Base-by-base conservation (phyloP, 2,113 vertebrate species). In the Centropus unirufus region DNA sequence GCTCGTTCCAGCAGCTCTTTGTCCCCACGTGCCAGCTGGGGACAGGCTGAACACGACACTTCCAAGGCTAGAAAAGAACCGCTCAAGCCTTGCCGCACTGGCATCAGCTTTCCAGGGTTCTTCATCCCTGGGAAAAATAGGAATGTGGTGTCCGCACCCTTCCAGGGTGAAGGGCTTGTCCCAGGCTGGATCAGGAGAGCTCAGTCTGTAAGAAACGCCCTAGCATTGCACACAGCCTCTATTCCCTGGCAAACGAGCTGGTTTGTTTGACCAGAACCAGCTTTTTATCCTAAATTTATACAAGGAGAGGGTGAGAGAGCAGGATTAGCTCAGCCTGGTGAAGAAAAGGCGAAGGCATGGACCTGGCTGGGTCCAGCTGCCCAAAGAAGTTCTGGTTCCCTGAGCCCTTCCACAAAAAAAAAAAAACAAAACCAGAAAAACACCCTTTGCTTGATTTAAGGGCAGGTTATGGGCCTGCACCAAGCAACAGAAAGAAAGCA, bases 301-400 rank as follows among this genome's bases (percentile, higher is more conserved):
- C 47, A 72, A 32, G 47, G 44, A 52, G 42, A 75, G 32, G 44
- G 39, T 57, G 61, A 42, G 64, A 87, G 24, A 14, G 8, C 20
- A 72, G 57, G 77, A 67, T 34, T 26, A 40, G 36, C 18, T 29
- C 26, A 59, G 59, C 54, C 55, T 14, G 51, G 39, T 51, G 39
- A 67, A 88, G 19, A 40, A 70, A 74, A 92, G 47, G 68, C 1
- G 2, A 54, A 59, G 4, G 20, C 12, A 6, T 16, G 29, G 4
- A 59, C 7, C 30, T 42, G 59, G 40, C 67, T 80, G 67, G 20
- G 26, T 89, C 17, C 87, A 64, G 34, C 34, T 80, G 67, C 47
- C 18, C 0, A 0, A 61, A 79, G 59, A 49, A 80, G 23, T 47
- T 12, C 0, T 0, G 69, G 55, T 16, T 11, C 42, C 24, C 11